phyloP scores from a whole-genome alignment of 1,140 invertebrate species.

The Papilio aristodemus region DNA sequence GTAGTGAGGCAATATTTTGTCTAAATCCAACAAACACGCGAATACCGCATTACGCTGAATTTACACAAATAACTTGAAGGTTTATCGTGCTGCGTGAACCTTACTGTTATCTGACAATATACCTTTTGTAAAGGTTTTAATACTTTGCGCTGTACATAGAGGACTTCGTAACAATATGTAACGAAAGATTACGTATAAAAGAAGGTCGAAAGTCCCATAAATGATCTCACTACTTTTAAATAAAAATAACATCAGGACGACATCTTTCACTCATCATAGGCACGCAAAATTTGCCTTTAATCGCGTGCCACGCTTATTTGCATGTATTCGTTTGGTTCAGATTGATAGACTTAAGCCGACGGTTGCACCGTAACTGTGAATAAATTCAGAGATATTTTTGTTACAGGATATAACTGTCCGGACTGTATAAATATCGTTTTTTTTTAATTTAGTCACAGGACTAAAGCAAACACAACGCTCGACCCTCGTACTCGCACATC shows the following conservation, averaged over 20 bases:
- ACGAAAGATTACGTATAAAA: no score
- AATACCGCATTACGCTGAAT: not conserved
- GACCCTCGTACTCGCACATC: not conserved
- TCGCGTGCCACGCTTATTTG: no score
- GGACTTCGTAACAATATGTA: no score
- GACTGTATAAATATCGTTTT: not conserved
- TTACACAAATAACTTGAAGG: not conserved
- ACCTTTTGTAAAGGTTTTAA: not conserved
- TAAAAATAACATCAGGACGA: no score
- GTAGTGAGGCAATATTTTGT: not conserved
- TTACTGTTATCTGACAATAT: not conserved
- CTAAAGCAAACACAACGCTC: not conserved
- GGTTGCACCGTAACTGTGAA: no score
- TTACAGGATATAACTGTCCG: not conserved
- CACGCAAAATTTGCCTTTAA: no score
- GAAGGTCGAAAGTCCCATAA: no score
- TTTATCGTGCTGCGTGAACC: not conserved
- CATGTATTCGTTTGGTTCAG: no score
- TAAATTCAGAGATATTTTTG: not conserved
- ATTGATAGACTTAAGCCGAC: no score
- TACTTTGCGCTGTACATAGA: no score
- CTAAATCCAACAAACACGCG: slow-evolving; percentile 5
- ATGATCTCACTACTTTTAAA: no score
- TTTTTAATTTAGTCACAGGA: not conserved
- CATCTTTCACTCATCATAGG: no score